Evolutionary conservation across 2,888 invertebrate species (phyloP), one percentile per base, ranked within the genome.

Genomic region (Exocentrus adspersus): DNA sequence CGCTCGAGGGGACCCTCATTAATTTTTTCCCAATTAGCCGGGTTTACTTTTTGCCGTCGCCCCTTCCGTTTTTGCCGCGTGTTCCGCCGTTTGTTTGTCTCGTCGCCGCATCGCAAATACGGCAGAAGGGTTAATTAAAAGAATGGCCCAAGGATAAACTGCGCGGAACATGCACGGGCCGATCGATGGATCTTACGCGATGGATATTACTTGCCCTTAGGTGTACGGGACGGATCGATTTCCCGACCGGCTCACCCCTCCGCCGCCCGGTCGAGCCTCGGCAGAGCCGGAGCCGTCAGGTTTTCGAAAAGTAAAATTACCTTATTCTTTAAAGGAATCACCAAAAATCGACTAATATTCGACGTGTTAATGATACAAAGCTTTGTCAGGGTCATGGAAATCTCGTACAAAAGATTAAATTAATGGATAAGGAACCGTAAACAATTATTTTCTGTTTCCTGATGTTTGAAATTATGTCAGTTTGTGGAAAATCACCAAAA

Each of bases 121-220:
- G 60, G 60, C 63, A 24, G 7, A 24, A 24, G 63, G 62, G 65
- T 69, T 70, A 68, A 71, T 71, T 72, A 68, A 69, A 68, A 68
- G 64, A 68, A 65, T 61, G 43, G 64, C 65, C 61, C 51, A 62
- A 66, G 63, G 63, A 72, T 70, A 70, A 72, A 68, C 62, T 67
- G 69, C 70, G 72, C 70, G 74, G 75, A 75, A 75, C 78, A 77
- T 78, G 77, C 76, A 78, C 76, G 72, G 73, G 75, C 73, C 73
- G 12, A 79, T 80, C 80, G 74, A 80, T 80, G 78, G 77, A 77
- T 79, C 79, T 79, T 78, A 78, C 75, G 74, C 70, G 69, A 70
- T 72, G 74, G 75, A 76, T 74, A 78, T 78, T 78, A 78, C 77
- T 76, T 75, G 78, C 78, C 77, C 77, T 80, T 79, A 79, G 77